Percentiles rank a stretch among this genome's conserved stretches.
phyloP scores from a whole-genome alignment of 1,140 invertebrate species.

The Palaemon carinicauda region DNA sequence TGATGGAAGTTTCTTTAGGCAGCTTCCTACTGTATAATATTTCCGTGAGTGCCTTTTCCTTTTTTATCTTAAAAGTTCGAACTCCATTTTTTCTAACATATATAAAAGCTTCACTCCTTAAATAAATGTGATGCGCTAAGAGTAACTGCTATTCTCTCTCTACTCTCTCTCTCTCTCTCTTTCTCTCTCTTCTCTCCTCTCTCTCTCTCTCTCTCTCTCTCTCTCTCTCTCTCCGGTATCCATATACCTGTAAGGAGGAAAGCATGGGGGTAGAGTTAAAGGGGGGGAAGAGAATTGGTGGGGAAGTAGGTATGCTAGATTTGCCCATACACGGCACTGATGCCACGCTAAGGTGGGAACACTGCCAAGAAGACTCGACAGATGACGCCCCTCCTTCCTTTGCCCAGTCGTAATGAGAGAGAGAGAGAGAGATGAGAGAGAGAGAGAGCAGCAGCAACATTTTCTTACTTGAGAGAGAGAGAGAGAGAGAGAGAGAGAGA shows the following conservation, averaged over 20 bases:
- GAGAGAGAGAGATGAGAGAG: not conserved
- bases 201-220: not conserved
- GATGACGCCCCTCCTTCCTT: not conserved
- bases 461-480: not conserved
- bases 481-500: not conserved
- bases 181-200: not conserved
- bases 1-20: too few relatives aligned
- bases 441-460: not conserved
- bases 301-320: conserved; percentile 6
- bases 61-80: too few relatives aligned
- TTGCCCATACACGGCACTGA: conserved; percentile 41
- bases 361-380: not conserved
- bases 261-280: not conserved
- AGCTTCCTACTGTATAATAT: too few relatives aligned
- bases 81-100: too few relatives aligned
- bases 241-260: not conserved
- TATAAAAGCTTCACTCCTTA: too few relatives aligned
- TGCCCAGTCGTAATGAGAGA: not conserved
- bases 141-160: not conserved
- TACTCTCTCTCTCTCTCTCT: too few relatives aligned
- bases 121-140: too few relatives aligned
- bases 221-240: not conserved
- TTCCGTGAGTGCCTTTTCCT: too few relatives aligned
- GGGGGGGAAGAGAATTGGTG: not conserved
- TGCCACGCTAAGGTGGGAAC: not conserved